Conservation (phyloP, 1,140 invertebrate genomes). For the Polyergus mexicanus region DNA sequence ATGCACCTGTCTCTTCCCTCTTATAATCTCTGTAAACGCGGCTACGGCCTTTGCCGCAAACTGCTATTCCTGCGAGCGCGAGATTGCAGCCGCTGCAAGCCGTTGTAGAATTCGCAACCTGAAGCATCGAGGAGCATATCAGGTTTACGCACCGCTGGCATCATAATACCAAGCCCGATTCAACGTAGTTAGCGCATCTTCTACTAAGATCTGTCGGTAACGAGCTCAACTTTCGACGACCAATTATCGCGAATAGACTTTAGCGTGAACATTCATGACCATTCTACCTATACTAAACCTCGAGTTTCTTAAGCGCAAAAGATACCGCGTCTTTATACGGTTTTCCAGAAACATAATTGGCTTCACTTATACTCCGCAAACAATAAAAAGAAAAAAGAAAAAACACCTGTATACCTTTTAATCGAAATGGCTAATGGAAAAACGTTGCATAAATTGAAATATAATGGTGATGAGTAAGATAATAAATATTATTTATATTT, state of each 20-base stretch:
- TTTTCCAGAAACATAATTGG: background rate
- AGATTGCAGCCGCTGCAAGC: conserved; percentile 70
- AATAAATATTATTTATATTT: background rate
- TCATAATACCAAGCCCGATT: conserved; percentile 52
- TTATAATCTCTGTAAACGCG: conserved; percentile 59
- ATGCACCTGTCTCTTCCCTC: conserved; percentile 63
- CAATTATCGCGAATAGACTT: conserved; percentile 48
- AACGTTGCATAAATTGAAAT: background rate
- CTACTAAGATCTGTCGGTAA: conserved; percentile 55
- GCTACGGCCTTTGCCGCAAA: conserved; percentile 58
- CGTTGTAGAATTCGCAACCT: conserved; percentile 55
- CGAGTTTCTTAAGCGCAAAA: conserved; percentile 3
- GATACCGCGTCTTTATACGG: background rate
- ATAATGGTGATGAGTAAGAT: background rate
- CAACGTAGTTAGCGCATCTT: conserved; percentile 50
- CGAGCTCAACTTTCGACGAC: conserved; percentile 52
- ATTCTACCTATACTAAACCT: background rate
- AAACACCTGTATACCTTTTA: background rate
- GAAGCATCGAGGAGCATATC: conserved; percentile 53
- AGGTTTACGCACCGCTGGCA: conserved; percentile 48
- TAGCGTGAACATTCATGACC: conserved; percentile 35
- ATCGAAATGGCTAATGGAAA: background rate
- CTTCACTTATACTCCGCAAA: background rate
- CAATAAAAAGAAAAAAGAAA: background rate
- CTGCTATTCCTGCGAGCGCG: conserved; percentile 70